Evolutionary conservation across 2,888 invertebrate species (phyloP).

Genomic region (Apodemia duryi): DNA sequence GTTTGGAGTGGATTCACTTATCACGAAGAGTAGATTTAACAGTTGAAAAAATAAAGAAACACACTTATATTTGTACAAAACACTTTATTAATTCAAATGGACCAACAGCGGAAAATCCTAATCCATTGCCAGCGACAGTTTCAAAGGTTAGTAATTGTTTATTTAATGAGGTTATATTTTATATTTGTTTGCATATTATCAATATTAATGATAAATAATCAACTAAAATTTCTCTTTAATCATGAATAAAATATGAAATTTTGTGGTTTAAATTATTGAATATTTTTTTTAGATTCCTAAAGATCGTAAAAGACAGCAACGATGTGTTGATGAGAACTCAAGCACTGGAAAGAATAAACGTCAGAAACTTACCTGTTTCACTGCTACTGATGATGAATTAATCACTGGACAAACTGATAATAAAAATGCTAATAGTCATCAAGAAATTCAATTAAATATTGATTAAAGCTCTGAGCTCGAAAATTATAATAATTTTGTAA

Average conservation of each 20-base stretch:
- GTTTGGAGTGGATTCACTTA: conserved; percentile 15
- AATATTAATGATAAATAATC: conserved; percentile 14
- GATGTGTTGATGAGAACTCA: background rate
- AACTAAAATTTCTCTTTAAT: conserved; percentile 15
- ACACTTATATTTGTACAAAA: background rate
- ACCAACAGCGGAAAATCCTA: conserved; percentile 14
- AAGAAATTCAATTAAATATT: conserved; percentile 1
- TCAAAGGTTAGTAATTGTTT: conserved; percentile 10
- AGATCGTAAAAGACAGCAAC: conserved; percentile 1
- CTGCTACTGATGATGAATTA: conserved; percentile 1
- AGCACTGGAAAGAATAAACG: background rate
- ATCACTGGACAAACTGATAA: background rate
- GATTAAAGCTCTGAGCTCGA: too few species aligned
- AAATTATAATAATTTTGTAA: too few species aligned
- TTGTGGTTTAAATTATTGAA: too few species aligned
- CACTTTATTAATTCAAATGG: conserved; percentile 15
- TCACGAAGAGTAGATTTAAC: conserved; percentile 11
- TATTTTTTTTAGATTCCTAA: background rate
- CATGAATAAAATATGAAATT: conserved; percentile 5
- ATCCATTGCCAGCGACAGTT: conserved; percentile 15
- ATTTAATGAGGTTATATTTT: conserved; percentile 6
- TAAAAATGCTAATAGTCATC: background rate
- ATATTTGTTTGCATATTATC: conserved; percentile 7
- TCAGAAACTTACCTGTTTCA: background rate
- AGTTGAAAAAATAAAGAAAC: conserved; percentile 6